Evolutionary conservation across 2,888 invertebrate species (phyloP).

Genomic region (Oligia latruncula): DNA sequence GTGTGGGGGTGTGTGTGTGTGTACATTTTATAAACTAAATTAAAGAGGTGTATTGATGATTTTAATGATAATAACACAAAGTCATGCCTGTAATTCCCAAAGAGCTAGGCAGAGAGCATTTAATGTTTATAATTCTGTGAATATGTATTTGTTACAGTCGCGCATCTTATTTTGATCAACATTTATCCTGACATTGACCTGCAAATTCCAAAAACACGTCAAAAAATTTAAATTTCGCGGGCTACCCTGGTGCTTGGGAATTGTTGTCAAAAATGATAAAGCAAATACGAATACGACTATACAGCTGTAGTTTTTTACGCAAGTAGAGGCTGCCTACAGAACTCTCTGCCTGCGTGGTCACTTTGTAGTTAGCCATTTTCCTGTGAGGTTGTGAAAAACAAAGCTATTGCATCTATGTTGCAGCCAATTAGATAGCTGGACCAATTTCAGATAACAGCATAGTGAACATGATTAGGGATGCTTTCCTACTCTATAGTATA

Average conservation of each 20-base stretch:
- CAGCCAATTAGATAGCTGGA: neutral
- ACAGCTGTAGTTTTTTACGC: neutral
- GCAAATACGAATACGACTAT: neutral
- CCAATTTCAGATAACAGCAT: neutral
- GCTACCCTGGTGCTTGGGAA: neutral
- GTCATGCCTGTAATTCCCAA: neutral
- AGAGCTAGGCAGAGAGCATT: neutral
- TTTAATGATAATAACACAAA: neutral
- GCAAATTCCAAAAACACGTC: neutral
- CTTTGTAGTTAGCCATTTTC: neutral
- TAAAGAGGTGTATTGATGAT: neutral
- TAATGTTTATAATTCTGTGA: neutral
- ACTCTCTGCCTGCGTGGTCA: neutral
- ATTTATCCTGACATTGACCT: too few species aligned
- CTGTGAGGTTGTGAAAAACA: conserved; percentile 7
- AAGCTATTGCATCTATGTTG: neutral
- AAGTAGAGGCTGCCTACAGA: neutral
- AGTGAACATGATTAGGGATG: too few species aligned
- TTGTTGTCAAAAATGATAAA: neutral
- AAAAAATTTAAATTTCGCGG: too few species aligned
- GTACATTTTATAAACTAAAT: too few species aligned
- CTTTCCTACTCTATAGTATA: neutral
- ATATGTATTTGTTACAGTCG: neutral
- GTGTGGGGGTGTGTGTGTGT: too few species aligned
- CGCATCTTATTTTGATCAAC: neutral